Evolutionary conservation across 2,113 vertebrate species (phyloP).

Genomic region (Xiphophorus maculatus): DNA sequence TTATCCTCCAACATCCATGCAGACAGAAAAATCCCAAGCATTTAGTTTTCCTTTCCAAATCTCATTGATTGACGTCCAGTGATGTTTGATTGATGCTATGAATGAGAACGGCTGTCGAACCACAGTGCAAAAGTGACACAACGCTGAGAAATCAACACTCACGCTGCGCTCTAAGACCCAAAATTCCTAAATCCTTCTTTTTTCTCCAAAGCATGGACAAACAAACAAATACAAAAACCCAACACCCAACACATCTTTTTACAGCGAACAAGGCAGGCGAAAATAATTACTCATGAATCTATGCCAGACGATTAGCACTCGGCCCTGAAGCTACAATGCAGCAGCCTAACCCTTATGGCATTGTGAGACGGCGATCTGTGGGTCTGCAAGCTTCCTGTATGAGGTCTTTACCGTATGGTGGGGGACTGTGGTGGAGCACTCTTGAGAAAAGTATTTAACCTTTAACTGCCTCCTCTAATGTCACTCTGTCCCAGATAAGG

Average conservation of each 20-base stretch:
- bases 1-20: background rate
- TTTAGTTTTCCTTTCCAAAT: conserved; percentile 10
- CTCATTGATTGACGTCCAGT: background rate
- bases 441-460: conserved; percentile 75
- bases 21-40: background rate
- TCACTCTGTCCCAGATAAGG: conserved; percentile 61
- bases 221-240: background rate
- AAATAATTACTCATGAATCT: conserved; percentile 27
- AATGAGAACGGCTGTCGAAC: conserved; percentile 18
- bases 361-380: conserved; percentile 36
- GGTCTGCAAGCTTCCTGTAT: conserved; percentile 42
- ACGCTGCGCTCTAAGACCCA: conserved; percentile 12
- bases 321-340: conserved; percentile 34
- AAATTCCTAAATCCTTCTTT: conserved; percentile 7
- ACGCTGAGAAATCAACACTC: conserved; percentile 25
- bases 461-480: conserved; percentile 73
- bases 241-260: conserved; percentile 14
- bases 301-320: conserved; percentile 44
- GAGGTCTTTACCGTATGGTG: conserved; percentile 38
- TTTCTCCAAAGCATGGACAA: background rate
- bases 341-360: conserved; percentile 8
- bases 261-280: conserved; percentile 8
- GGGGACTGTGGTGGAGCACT: conserved; percentile 41
- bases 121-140: background rate
- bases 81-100: conserved; percentile 5